Evolutionary conservation across 1,140 invertebrate species (phyloP), one percentile per base, ranked within the genome.

Genomic region (Scaptomyza pallida): DNA sequence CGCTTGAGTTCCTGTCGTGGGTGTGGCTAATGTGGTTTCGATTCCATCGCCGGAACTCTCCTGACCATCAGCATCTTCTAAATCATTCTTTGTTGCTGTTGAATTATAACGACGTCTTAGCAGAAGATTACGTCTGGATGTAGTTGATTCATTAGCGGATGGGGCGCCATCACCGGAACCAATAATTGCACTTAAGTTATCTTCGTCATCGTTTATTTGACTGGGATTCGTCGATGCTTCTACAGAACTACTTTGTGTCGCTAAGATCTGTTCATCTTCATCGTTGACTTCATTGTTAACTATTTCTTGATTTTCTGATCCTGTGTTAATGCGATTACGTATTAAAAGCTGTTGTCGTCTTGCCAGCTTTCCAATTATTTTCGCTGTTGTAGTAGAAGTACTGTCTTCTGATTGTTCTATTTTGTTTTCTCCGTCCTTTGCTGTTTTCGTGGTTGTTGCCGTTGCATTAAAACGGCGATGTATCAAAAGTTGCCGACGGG

Each of bases 251-350:
- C 12, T 23, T 3, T 4, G 2, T 21, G 9, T n/a, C 13, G 2
- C 10, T 12, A n/a, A 37, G 5, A 5, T 37, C 3, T 56, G 13
- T 13, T 77, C 72, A 30, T 52, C 55, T 57, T 57, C 54, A 48
- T 57, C 47, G 43, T 12, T n/a, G 12, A 37, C 12, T 1, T n/a
- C 33, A n/a, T 37, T 37, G 1, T 12, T 3, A 3, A 67, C 55
- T 9, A 16, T 19, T 47, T 43, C 63, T 19, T 62, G 35, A 40
- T 40, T 52, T 43, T 52, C 55, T 16, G 72, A n/a, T n/a, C n/a
- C 44, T 33, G 54, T 40, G 55, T 73, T 80, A 10, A 59, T 54
- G 17, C 56, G 59, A 44, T 57, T 50, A 63, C 63, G 82, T 40
- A 73, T 69, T 13, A 85, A 52, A 48, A 73, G 47, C 21, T 69